A percentile compares a stretch with the other conserved stretches of the same genome.
Evolutionary conservation across 2,797 vertebrate species (phyloP).

Genomic region (Muscicapa comitata): DNA sequence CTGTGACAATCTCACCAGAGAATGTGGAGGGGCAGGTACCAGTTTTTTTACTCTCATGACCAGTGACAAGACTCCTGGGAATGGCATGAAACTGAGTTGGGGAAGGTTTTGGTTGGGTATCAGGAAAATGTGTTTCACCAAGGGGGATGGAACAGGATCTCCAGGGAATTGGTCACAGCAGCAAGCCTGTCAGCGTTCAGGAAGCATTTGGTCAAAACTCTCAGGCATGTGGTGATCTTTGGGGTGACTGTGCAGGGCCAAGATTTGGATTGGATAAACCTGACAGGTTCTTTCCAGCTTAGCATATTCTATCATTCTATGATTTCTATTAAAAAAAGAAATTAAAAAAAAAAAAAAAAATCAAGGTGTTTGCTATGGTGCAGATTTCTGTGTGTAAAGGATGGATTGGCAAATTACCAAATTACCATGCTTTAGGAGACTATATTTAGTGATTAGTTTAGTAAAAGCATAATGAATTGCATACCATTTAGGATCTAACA

Average conservation of each 20-base stretch:
- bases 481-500: neutral
- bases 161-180: neutral
- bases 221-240: neutral
- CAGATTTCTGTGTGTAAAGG: neutral
- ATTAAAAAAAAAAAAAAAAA: neutral
- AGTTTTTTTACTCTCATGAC: neutral
- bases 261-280: neutral
- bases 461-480: neutral
- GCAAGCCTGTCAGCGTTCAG: neutral
- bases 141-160: neutral
- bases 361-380: neutral
- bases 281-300: neutral
- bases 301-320: neutral
- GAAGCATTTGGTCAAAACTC: neutral
- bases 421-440: neutral
- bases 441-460: neutral
- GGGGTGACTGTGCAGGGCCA: neutral
- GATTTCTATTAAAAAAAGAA: neutral
- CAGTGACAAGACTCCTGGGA: fast-evolving
- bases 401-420: neutral
- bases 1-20: neutral
- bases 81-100: fast-evolving
- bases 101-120: neutral
- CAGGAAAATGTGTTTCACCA: neutral
- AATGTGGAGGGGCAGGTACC: neutral